Percentiles rank a stretch among this genome's conserved stretches.
Conservation (phyloP, 2,888 invertebrate species). For the Cantharis rufa region DNA sequence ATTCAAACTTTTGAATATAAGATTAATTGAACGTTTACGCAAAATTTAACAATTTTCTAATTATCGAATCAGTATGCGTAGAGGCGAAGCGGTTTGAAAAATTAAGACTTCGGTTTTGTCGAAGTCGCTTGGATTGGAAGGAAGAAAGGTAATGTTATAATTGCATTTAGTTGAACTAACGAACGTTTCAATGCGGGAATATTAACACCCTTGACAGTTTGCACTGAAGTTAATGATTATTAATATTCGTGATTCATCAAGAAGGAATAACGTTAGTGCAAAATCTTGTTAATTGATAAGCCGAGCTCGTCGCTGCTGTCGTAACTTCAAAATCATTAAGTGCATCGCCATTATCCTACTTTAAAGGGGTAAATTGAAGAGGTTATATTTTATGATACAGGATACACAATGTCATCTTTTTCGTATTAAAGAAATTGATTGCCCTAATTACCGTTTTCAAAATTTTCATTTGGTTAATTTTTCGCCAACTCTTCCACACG, state of each 20-base stretch:
- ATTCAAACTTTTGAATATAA: background rate
- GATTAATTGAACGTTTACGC: background rate
- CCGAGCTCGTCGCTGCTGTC: background rate
- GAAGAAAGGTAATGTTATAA: conserved; percentile 18
- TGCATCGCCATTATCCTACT: background rate
- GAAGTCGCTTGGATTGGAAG: background rate
- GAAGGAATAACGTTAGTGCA: conserved; percentile 15
- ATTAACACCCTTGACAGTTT: conserved; percentile 22
- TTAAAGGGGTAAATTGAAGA: background rate
- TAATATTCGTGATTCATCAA: conserved; percentile 28
- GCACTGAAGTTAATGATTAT: conserved; percentile 18
- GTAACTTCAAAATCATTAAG: conserved; percentile 9
- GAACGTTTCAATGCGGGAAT: conserved; percentile 15
- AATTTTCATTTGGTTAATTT: too few relatives aligned
- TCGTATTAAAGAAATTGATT: background rate
- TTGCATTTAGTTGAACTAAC: conserved; percentile 14
- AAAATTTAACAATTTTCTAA: background rate
- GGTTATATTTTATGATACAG: background rate
- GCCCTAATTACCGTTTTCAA: too few relatives aligned
- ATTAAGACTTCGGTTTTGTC: conserved; percentile 6
- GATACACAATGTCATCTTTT: background rate
- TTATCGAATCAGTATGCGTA: conserved; percentile 7
- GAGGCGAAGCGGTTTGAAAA: conserved; percentile 7
- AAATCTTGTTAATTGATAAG: conserved; percentile 19
- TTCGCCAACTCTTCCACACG: too few relatives aligned